These are phyloP conservation scores for Romanogobio albipinnatus DNA, from an alignment of 2,113 vertebrate genomes.

Conservation along the genomic window DNA sequence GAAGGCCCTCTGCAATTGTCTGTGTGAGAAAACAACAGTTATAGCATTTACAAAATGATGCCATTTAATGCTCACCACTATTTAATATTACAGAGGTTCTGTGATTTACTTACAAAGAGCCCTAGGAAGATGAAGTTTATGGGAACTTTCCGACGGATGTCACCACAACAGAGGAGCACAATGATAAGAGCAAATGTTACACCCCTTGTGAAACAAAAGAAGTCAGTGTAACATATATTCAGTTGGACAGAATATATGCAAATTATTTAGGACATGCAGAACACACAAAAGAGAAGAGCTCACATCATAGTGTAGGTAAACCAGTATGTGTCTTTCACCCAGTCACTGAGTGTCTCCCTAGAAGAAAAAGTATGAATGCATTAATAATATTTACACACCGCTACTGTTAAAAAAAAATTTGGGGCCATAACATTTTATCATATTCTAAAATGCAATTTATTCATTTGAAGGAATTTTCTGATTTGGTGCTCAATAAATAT, in stretches of 20 bases:
- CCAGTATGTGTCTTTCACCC: slow-evolving; percentile 69
- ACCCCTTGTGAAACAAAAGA: slow-evolving; percentile 66
- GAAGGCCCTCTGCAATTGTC: slow-evolving; percentile 77
- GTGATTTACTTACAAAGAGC: slow-evolving; percentile 83
- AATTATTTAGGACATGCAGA: background rate
- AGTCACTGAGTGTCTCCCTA: slow-evolving; percentile 70
- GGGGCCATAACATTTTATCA: background rate
- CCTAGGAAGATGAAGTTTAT: slow-evolving; percentile 82
- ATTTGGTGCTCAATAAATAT: no score
- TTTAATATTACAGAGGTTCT: slow-evolving; percentile 3
- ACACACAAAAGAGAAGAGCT: slow-evolving; percentile 59
- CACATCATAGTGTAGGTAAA: slow-evolving; percentile 79
- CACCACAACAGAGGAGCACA: slow-evolving; percentile 75
- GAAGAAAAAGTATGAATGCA: background rate
- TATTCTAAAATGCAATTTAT: background rate
- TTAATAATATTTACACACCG: background rate
- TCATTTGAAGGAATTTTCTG: no score
- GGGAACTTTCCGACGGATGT: slow-evolving; percentile 77
- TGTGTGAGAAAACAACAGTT: slow-evolving; percentile 57
- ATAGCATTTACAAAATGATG: slow-evolving; percentile 31
- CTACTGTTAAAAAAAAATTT: background rate
- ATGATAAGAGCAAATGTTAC: slow-evolving; percentile 68
- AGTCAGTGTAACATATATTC: slow-evolving; percentile 15
- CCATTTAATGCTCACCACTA: background rate
- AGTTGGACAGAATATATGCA: background rate